Conservation (phyloP, 1,140 invertebrate genomes). For the Ectropis grisescens region DNA sequence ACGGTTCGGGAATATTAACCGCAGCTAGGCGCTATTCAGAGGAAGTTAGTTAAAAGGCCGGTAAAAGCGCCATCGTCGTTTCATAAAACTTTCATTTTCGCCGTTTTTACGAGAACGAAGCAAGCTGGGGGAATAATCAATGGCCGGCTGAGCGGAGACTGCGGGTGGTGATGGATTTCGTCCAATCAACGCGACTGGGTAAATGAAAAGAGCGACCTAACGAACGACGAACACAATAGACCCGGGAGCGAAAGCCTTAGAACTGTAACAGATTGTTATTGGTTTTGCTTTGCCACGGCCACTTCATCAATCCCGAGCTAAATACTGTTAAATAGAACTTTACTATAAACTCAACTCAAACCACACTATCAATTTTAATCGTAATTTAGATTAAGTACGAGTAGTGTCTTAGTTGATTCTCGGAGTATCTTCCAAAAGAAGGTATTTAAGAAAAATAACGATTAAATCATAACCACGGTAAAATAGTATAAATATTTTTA, state of each 20-base stretch:
- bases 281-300: conserved; percentile 11
- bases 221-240: conserved; percentile 18
- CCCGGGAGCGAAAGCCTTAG: conserved; percentile 14
- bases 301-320: not conserved
- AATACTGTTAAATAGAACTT: not conserved
- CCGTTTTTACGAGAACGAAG: conserved; percentile 14
- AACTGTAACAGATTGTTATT: conserved; percentile 23
- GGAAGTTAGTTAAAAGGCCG: conserved; percentile 8
- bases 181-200: conserved; percentile 17
- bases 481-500: too few relatives aligned
- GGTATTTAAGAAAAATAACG: not conserved
- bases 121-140: conserved; percentile 15
- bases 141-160: conserved; percentile 9
- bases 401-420: too few relatives aligned
- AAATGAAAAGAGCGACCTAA: conserved; percentile 25
- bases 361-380: too few relatives aligned
- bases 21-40: conserved; percentile 1
- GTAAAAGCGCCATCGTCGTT: conserved; percentile 5
- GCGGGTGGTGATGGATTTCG: conserved; percentile 15
- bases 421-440: not conserved
- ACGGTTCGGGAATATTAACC: conserved; percentile 7
- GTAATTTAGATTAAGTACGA: too few relatives aligned
- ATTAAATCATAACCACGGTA: too few relatives aligned
- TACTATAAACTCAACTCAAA: too few relatives aligned
- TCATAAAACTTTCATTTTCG: conserved; percentile 16